Conservation (phyloP, 2,888 invertebrate genomes). For the Cremastinae sp. region DNA sequence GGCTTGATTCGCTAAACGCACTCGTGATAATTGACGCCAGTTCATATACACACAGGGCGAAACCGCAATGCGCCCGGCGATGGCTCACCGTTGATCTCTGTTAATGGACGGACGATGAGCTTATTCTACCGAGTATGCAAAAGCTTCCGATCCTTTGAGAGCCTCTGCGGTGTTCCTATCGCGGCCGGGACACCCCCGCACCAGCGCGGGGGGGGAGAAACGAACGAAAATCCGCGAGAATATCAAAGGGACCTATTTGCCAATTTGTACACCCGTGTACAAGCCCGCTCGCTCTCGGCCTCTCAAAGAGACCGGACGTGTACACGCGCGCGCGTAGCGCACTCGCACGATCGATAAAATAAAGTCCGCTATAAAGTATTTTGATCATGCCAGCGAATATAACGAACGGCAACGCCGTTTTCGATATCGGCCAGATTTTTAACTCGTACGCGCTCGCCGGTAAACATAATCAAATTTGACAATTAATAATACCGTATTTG, state of each 20-base stretch:
- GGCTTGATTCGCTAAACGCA: not conserved
- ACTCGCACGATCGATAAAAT: not conserved
- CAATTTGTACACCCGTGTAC: too few relatives aligned
- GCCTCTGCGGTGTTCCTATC: too few relatives aligned
- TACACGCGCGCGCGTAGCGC: too few relatives aligned
- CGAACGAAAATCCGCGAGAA: not conserved
- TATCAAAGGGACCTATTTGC: constrained; percentile 1
- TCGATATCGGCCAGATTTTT: constrained; percentile 27
- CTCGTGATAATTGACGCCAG: not conserved
- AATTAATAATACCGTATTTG: constrained; percentile 49
- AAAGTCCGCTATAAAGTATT: constrained; percentile 4
- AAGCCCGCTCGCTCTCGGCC: too few relatives aligned
- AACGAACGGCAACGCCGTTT: not conserved
- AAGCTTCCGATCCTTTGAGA: too few relatives aligned
- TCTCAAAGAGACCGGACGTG: too few relatives aligned
- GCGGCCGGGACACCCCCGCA: not conserved
- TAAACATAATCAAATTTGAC: constrained; percentile 53
- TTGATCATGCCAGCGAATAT: constrained; percentile 1
- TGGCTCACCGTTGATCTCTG: not conserved
- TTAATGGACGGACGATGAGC: not conserved
- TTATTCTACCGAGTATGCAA: too few relatives aligned
- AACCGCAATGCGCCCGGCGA: not conserved
- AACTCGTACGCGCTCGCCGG: constrained; percentile 19
- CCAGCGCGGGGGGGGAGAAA: not conserved
- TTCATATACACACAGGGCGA: not conserved